Conservation (phyloP, 2,888 invertebrate genomes). For the Drosophila rellima region DNA sequence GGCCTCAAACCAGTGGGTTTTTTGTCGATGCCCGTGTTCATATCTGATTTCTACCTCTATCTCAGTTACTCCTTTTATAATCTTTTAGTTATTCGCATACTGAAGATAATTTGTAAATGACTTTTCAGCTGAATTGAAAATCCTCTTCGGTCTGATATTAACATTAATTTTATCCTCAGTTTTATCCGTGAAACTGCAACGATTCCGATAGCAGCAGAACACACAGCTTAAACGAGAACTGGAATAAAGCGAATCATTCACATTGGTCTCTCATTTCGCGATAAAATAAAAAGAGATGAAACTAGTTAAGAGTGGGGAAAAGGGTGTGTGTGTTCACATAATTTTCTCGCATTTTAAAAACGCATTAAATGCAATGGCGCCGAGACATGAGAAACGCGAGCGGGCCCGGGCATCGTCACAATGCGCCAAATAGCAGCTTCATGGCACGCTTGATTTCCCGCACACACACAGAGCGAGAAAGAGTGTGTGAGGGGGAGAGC, state of each 20-base stretch:
- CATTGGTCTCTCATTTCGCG: constrained; percentile 3
- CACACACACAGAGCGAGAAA: constrained; percentile 7
- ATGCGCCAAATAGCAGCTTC: constrained; percentile 33
- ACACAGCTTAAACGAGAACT: neutral
- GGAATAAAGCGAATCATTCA: constrained; percentile 10
- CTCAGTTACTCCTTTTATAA: neutral
- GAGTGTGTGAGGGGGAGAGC: neutral
- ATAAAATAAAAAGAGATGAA: neutral
- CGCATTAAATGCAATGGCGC: constrained; percentile 67
- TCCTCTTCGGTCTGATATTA: neutral
- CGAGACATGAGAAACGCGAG: constrained; percentile 17
- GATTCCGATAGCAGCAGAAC: neutral
- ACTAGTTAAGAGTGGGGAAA: neutral
- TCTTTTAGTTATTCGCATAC: neutral
- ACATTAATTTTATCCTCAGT: neutral
- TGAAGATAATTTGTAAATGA: neutral
- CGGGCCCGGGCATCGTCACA: constrained; percentile 6
- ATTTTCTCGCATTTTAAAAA: constrained; percentile 59
- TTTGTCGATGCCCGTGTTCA: no score
- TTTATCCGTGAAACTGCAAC: neutral
- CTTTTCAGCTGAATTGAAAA: neutral
- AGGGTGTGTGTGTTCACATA: constrained; percentile 28
- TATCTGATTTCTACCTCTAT: no score
- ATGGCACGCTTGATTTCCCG: constrained; percentile 52
- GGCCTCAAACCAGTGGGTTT: no score